phyloP scores from a whole-genome alignment of 2,113 vertebrate genomes.

The Nyctereutes procyonoides region DNA sequence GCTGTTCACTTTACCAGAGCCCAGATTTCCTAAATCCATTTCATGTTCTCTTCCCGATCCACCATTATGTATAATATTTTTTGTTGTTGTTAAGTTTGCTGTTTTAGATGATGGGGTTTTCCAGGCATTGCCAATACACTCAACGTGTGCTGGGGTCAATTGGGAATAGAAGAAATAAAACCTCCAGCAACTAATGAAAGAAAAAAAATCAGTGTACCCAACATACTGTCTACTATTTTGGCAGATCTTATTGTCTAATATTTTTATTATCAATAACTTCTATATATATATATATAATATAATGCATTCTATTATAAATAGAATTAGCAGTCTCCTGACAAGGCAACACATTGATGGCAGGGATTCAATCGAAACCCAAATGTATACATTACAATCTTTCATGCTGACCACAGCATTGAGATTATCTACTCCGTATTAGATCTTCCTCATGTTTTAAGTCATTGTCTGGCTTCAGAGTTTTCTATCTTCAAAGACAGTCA shows the following conservation, averaged over 20 bases:
- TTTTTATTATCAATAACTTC: neutral
- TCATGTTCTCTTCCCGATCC: neutral
- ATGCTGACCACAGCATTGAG: neutral
- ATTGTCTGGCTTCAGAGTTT: neutral
- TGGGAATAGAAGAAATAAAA: neutral
- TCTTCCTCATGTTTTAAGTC: conserved; percentile 27
- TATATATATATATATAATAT: neutral
- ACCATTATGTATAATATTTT: neutral
- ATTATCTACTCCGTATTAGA: neutral
- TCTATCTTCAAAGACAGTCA: conserved; percentile 42
- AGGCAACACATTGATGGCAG: neutral
- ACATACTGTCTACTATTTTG: neutral
- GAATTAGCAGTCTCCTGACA: neutral
- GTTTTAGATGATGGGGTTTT: neutral
- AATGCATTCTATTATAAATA: neutral
- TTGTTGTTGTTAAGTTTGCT: neutral
- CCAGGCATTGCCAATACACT: neutral
- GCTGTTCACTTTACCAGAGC: neutral
- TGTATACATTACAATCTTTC: neutral
- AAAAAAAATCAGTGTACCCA: neutral
- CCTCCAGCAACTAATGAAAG: neutral
- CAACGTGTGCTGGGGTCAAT: neutral
- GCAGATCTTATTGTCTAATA: neutral
- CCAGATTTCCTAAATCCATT: neutral
- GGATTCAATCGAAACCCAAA: neutral